These are phyloP conservation scores for Ypsolopha sequella DNA, from an alignment of 2,888 invertebrate genomes.

Conservation along the genomic window DNA sequence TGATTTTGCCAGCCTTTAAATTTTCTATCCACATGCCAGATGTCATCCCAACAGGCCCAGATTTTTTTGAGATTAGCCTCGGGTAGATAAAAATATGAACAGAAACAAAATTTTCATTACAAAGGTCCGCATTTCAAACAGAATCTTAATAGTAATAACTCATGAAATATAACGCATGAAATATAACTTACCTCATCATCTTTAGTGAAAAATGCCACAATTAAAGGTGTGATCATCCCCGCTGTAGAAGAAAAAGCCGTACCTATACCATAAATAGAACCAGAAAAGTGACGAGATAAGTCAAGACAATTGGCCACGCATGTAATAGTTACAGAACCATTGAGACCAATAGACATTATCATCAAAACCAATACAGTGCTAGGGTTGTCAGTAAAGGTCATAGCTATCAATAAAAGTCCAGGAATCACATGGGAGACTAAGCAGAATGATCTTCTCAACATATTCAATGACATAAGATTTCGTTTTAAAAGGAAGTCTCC, in stretches of 20 bases:
- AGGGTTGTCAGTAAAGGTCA: background rate
- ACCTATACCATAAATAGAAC: conserved; percentile 23
- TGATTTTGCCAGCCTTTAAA: too few relatives aligned
- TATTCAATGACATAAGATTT: background rate
- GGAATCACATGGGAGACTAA: background rate
- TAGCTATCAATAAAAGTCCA: conserved; percentile 3
- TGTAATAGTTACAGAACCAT: background rate
- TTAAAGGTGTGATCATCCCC: background rate
- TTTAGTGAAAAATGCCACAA: conserved; percentile 26
- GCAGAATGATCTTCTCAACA: background rate
- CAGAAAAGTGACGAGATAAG: conserved; percentile 1
- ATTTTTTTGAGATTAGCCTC: too few relatives aligned
- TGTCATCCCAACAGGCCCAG: too few relatives aligned
- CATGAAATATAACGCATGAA: background rate
- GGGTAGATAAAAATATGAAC: too few relatives aligned
- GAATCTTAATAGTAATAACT: too few relatives aligned
- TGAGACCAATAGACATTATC: background rate
- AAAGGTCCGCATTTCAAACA: too few relatives aligned
- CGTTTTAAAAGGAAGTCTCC: conserved; percentile 63
- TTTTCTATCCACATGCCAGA: too few relatives aligned
- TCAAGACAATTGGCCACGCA: background rate
- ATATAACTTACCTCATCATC: background rate
- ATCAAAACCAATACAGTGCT: background rate
- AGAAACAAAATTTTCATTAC: too few relatives aligned
- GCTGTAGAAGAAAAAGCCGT: conserved; percentile 42